Conservation (phyloP, 53 echinoderm and acorn worm genomes). For the Luidia sarsii region DNA sequence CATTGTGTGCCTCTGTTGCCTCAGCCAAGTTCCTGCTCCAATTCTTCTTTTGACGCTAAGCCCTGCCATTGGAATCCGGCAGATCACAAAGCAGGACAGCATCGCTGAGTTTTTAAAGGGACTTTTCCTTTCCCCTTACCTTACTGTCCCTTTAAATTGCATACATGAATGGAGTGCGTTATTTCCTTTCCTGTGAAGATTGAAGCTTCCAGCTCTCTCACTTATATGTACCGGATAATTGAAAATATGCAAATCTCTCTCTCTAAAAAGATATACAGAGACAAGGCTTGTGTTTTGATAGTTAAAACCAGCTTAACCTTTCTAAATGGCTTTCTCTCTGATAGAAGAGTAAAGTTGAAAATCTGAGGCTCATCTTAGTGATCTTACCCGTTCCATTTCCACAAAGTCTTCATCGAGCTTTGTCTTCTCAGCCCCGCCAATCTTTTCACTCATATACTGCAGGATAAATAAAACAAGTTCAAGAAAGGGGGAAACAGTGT, state of each 20-base stretch:
- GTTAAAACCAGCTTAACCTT: not conserved
- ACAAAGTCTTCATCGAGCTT: constrained; percentile 89
- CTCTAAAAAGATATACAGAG: not conserved
- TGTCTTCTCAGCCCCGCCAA: constrained; percentile 96
- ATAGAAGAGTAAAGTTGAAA: not conserved
- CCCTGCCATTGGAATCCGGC: too few species aligned
- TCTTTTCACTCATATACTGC: constrained; percentile 97
- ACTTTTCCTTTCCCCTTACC: too few species aligned
- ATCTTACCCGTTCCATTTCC: constrained; percentile 89
- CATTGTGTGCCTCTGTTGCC: too few species aligned
- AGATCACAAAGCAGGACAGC: too few species aligned
- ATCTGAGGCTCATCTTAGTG: not conserved
- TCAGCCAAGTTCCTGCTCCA: too few species aligned
- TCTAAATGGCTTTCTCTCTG: not conserved
- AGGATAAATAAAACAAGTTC: too few species aligned
- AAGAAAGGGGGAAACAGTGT: too few species aligned
- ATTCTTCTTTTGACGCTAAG: too few species aligned
- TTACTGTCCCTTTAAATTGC: too few species aligned
- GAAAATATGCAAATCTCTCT: not conserved
- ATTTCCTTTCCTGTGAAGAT: not conserved
- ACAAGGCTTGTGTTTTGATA: not conserved
- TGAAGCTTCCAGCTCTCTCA: not conserved
- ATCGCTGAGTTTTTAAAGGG: too few species aligned
- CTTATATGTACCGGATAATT: not conserved
- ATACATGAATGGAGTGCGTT: too few species aligned